Conservation (phyloP, 2,113 vertebrate species). For the Etia nguti region DNA sequence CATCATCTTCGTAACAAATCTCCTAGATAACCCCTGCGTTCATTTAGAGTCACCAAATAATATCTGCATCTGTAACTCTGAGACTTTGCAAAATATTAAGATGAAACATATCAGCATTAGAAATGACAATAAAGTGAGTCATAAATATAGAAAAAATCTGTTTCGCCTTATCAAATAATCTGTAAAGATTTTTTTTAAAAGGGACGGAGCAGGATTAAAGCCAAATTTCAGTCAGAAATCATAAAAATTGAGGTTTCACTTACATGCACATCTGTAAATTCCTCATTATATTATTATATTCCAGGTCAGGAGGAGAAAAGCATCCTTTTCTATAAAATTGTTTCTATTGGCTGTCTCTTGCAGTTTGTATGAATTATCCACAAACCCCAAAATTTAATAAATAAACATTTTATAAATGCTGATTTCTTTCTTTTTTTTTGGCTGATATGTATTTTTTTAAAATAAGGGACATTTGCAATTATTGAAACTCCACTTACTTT, state of each 20-base stretch:
- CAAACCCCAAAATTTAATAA: background rate
- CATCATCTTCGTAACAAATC: constrained; percentile 2
- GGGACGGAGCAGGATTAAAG: background rate
- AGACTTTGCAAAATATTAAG: background rate
- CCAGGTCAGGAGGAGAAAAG: background rate
- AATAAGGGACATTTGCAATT: background rate
- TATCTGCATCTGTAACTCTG: background rate
- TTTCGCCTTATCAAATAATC: background rate
- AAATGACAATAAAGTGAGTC: background rate
- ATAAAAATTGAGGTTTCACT: background rate
- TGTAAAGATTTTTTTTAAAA: accelerated
- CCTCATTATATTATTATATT: background rate
- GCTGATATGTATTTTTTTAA: background rate
- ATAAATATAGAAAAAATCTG: background rate
- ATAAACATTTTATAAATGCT: accelerated
- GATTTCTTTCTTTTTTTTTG: too few species aligned
- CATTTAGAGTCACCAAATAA: background rate
- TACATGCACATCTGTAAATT: background rate
- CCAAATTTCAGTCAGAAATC: background rate
- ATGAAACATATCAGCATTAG: background rate
- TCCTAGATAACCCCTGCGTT: background rate
- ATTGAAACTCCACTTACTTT: background rate
- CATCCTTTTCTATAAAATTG: background rate
- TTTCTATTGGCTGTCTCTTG: background rate
- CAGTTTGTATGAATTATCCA: background rate